A percentile compares a stretch with the other conserved stretches of the same genome.
Evolutionary conservation across 2,797 vertebrate genomes (phyloP).

Genomic region (Erethizon dorsatum): DNA sequence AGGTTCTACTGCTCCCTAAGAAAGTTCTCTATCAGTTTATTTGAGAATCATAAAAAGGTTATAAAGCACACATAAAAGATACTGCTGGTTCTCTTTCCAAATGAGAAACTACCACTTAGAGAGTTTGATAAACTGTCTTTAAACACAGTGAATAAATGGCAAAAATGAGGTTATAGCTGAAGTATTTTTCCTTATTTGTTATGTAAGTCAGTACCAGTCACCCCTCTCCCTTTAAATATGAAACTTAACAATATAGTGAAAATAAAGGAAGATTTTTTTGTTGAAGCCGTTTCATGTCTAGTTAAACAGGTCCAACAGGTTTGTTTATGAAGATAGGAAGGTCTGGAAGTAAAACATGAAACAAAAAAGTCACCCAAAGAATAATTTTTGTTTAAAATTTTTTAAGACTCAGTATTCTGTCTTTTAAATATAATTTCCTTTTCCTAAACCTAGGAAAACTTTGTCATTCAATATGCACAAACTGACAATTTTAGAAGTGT

Average conservation of each 20-base stretch:
- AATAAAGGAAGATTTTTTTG: conserved; percentile 53
- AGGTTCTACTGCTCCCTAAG: background rate
- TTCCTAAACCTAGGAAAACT: conserved; percentile 12
- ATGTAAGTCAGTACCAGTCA: background rate
- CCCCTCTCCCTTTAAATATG: background rate
- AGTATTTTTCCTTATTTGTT: background rate
- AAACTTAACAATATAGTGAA: background rate
- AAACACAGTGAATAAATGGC: background rate
- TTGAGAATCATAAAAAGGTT: background rate
- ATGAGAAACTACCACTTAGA: background rate
- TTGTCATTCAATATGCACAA: background rate
- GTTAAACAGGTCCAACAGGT: background rate
- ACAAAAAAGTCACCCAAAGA: conserved; percentile 34
- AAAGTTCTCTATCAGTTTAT: background rate
- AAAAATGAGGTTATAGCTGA: background rate
- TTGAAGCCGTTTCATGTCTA: background rate
- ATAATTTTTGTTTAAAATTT: background rate
- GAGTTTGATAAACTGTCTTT: background rate
- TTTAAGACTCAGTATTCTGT: background rate
- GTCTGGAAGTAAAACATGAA: conserved; percentile 17
- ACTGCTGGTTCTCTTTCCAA: background rate
- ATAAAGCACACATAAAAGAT: background rate
- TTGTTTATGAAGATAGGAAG: conserved; percentile 27
- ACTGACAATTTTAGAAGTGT: conserved; percentile 33
- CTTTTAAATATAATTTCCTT: conserved; percentile 30